These are phyloP conservation scores for Cyprinodon diabolis DNA, from an alignment of 2,797 vertebrate genomes.

Conservation along the genomic window DNA sequence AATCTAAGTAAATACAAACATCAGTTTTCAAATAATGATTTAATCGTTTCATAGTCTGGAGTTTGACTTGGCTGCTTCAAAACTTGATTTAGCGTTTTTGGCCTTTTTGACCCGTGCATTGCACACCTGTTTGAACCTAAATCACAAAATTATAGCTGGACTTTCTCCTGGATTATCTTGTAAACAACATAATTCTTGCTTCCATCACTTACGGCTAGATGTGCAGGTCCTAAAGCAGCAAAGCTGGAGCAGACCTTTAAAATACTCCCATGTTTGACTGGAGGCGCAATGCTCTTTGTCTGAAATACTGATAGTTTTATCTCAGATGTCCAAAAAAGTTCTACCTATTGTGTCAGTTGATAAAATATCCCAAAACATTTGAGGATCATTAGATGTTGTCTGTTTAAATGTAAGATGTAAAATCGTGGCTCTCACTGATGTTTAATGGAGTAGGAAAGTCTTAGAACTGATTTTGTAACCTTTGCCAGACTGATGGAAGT, in stretches of 20 bases:
- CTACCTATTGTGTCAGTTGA: not conserved
- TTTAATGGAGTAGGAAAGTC: not conserved
- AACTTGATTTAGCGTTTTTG: not conserved
- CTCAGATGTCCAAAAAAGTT: not conserved
- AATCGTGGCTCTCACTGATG: not conserved
- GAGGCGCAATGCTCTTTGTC: not conserved
- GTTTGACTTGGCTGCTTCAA: not conserved
- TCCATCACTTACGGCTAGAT: not conserved
- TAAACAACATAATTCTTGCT: not conserved
- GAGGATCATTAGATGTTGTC: too few relatives aligned
- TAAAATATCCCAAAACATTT: too few relatives aligned
- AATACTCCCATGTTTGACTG: not conserved
- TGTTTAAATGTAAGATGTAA: too few relatives aligned
- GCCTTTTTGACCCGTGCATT: not conserved
- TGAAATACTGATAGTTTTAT: not conserved
- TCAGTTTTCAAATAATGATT: not conserved
- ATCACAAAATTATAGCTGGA: too few relatives aligned
- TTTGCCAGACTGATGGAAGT: not conserved
- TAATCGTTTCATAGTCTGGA: not conserved
- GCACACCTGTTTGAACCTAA: not conserved
- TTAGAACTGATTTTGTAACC: not conserved
- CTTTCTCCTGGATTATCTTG: too few relatives aligned
- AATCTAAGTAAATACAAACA: not conserved
- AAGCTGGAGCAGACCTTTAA: not conserved
- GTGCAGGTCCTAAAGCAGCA: not conserved